Base-by-base conservation (phyloP, 2,888 invertebrate genomes). In the Watsonalla cultraria region DNA sequence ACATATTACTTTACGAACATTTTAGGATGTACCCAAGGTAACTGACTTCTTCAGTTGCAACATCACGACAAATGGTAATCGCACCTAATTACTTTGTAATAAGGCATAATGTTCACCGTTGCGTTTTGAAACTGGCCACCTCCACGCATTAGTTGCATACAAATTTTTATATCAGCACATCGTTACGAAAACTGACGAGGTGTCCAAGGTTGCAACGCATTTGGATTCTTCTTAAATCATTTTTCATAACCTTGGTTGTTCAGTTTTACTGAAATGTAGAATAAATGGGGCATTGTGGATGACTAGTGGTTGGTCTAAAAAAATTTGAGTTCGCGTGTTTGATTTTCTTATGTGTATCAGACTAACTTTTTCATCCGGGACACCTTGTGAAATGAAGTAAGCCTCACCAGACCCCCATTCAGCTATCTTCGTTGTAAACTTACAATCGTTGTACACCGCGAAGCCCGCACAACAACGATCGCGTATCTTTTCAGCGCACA, bases 161-260 rank as follows among this genome's bases (percentile, higher is more conserved):
- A 66, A 74, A 66, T 60, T 65, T 60, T 46, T 58, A 59, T 65
- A 61, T 60, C 57, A 57, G 52, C 15, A 50, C 55, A 39, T 47
- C 50, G 58, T 75, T 68, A 68, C 66, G 67, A 75, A 71, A 75
- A 59, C 54, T 48, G 57, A 52, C 56, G 15, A 39, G 37, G 68
- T 47, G 72, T 56, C 67, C 78, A 73, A 77, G 78, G 78, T 60
- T 60, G 58, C 37, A 42, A 68, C 42, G 1, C 11, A 37, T 73
- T 77, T 70, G 13, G 47, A 48, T 35, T 34, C 35, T 13, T 1
- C 7, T 37, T 37, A 7, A 5, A 48, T 9, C n/a, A 24, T 24
- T 24, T 24, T 4, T 24, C 47, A 34, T 35, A 47, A 7, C 47
- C 7, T 35, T 35, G 13, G 6, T 47, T 34, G 13, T n/a, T 35